Percentiles rank a stretch among this genome's conserved stretches.
Conservation (phyloP, 2,888 invertebrate genomes). For the Diploptera punctata region DNA sequence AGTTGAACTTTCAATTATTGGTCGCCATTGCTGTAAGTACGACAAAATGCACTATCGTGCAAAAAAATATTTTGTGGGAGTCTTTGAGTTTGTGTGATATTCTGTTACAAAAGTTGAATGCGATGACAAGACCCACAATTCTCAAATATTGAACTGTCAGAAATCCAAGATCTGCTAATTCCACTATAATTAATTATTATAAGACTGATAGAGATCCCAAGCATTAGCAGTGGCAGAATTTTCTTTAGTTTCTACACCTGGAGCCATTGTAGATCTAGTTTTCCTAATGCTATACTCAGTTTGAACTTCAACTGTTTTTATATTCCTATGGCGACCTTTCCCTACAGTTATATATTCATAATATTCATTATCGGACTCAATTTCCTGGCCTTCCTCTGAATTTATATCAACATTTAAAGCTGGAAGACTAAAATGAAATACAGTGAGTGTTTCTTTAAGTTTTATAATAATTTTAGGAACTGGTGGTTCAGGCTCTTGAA, state of each 20-base stretch:
- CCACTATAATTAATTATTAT: no score
- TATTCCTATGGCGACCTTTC: constrained; percentile 58
- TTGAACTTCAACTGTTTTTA: constrained; percentile 69
- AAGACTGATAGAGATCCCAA: constrained; percentile 80
- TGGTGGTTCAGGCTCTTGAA: background rate
- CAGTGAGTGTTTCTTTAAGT: constrained; percentile 68
- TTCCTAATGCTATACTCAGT: constrained; percentile 68
- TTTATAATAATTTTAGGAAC: constrained; percentile 1
- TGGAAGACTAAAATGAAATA: constrained; percentile 68
- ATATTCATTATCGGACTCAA: constrained; percentile 68
- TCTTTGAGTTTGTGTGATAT: no score
- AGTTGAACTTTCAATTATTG: no score
- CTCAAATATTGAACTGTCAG: no score
- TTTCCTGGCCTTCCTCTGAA: constrained; percentile 62
- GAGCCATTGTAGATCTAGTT: constrained; percentile 67
- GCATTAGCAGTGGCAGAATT: constrained; percentile 71
- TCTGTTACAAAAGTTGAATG: no score
- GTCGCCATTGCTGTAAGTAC: no score
- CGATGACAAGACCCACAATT: no score
- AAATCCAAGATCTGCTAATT: no score
- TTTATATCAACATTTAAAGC: constrained; percentile 67
- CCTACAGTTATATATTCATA: constrained; percentile 74
- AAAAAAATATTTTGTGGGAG: no score
- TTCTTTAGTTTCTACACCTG: constrained; percentile 61
- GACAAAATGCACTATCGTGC: no score